Conservation (phyloP, 2,113 vertebrate genomes). For the Naja naja region DNA sequence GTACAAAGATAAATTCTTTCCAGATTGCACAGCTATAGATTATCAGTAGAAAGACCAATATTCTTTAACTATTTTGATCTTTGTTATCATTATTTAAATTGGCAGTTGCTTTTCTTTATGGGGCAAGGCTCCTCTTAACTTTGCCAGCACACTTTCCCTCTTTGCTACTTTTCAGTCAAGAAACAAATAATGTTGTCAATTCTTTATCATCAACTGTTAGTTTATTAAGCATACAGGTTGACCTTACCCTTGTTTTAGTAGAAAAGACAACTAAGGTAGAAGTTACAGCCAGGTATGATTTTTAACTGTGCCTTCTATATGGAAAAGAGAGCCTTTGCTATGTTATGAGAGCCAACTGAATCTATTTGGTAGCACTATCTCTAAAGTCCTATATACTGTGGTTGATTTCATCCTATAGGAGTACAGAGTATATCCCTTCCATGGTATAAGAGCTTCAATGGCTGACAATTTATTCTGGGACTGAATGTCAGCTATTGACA, state of each 20-base stretch:
- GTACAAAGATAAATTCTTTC: neutral
- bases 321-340: neutral
- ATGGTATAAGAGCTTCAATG: neutral
- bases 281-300: neutral
- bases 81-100: neutral
- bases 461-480: neutral
- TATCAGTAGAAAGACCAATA: neutral
- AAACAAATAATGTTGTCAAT: neutral
- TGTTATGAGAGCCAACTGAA: neutral
- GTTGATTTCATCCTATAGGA: neutral
- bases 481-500: neutral
- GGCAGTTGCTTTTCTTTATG: neutral
- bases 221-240: neutral
- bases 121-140: neutral
- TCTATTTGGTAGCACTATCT: neutral
- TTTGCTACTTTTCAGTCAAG: neutral
- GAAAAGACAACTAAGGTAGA: neutral
- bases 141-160: neutral
- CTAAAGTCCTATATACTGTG: neutral
- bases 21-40: neutral
- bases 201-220: neutral
- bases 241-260: neutral
- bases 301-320: neutral
- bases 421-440: neutral
- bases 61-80: neutral